Percentiles rank a stretch among this genome's conserved stretches.
Conservation (phyloP, 2,888 invertebrate genomes). For the Callosobruchus maculatus region DNA sequence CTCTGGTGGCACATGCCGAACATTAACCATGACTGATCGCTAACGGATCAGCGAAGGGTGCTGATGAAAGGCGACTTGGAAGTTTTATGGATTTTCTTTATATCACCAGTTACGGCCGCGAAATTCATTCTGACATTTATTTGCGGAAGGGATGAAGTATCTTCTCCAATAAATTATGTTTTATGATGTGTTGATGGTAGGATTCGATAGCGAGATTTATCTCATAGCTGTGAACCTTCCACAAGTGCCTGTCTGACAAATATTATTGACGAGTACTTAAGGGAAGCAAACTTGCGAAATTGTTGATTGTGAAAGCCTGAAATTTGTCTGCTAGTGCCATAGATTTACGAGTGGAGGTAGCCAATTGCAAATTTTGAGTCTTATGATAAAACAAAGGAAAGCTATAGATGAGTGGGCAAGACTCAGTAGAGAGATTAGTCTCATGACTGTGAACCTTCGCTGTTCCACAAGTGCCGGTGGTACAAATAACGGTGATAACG, state of each 20-base stretch:
- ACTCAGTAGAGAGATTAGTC: too few relatives aligned
- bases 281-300: too few relatives aligned
- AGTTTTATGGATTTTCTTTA: not conserved
- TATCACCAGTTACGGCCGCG: not conserved
- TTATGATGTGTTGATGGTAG: not conserved
- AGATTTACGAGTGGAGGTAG: too few relatives aligned
- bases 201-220: not conserved
- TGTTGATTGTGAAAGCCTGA: too few relatives aligned
- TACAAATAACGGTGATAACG: too few relatives aligned
- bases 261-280: not conserved
- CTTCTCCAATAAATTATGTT: not conserved
- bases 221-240: not conserved
- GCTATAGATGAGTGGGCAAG: too few relatives aligned
- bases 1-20: not conserved
- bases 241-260: not conserved
- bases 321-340: too few relatives aligned
- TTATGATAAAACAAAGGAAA: too few relatives aligned
- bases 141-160: not conserved
- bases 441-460: too few relatives aligned
- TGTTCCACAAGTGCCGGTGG: too few relatives aligned
- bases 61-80: not conserved
- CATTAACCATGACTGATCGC: not conserved
- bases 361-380: too few relatives aligned
- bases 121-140: not conserved
- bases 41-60: not conserved